Evolutionary conservation across 2,797 vertebrate genomes (phyloP).

Genomic region (Pangasius macronema): DNA sequence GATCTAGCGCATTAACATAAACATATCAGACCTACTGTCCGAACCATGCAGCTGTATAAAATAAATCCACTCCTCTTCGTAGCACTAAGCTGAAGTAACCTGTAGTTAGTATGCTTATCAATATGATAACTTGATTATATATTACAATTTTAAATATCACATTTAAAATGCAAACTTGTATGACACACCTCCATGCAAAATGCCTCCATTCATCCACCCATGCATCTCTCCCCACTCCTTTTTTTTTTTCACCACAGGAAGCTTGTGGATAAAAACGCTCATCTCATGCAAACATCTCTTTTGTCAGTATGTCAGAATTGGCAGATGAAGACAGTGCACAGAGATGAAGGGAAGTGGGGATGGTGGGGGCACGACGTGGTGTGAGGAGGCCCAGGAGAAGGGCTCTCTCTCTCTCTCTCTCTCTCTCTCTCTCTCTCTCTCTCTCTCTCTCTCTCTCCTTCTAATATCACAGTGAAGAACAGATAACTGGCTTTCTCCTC

Average conservation of each 20-base stretch:
- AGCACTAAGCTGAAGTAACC: background rate
- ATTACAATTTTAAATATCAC: background rate
- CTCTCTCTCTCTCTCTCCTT: background rate
- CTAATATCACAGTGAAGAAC: conserved; percentile 6
- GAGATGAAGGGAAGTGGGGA: conserved; percentile 40
- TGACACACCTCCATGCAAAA: too few species aligned
- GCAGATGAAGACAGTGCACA: conserved; percentile 38
- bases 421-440: background rate
- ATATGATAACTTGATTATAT: background rate
- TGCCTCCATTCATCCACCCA: background rate
- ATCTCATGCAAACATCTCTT: conserved; percentile 41
- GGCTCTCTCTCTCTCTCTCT: background rate
- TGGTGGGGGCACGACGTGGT: conserved; percentile 13
- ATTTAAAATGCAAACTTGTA: background rate
- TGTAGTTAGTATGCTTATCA: background rate
- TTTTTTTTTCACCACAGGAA: conserved; percentile 31
- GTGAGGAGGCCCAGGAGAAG: conserved; percentile 34
- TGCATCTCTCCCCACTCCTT: background rate
- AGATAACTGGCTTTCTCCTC: conserved; percentile 8
- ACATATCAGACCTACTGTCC: background rate
- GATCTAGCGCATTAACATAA: background rate
- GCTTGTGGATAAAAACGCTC: conserved; percentile 34
- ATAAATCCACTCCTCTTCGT: background rate
- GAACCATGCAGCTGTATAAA: background rate
- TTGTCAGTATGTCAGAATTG: conserved; percentile 45